Evolutionary conservation across 2,888 invertebrate species (phyloP).

Genomic region (Frankliniella intonsa): DNA sequence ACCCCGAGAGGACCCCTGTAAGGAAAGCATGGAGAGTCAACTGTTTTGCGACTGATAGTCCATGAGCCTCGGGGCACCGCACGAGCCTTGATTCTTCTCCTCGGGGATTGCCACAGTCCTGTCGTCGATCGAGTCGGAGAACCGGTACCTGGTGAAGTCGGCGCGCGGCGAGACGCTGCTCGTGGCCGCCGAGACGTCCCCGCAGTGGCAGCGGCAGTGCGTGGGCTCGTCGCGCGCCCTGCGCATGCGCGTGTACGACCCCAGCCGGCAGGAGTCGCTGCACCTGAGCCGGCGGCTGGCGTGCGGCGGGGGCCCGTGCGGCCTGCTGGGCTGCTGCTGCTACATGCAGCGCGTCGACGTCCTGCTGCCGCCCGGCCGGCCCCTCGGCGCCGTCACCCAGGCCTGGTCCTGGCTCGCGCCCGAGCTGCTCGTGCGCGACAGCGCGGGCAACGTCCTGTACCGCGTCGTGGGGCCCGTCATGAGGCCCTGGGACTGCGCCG

Average conservation of each 20-base stretch:
- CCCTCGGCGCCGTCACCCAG: slow-evolving; percentile 40
- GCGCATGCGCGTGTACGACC: slow-evolving; percentile 50
- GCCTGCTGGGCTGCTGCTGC: slow-evolving; percentile 49
- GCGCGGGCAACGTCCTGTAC: slow-evolving; percentile 44
- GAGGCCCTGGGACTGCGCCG: slow-evolving; percentile 45
- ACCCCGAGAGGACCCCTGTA: too few relatives aligned
- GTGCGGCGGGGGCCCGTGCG: slow-evolving; percentile 41
- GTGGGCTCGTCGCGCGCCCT: slow-evolving; percentile 50
- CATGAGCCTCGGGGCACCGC: too few relatives aligned
- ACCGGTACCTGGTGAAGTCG: slow-evolving; percentile 37
- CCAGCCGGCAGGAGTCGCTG: slow-evolving; percentile 49
- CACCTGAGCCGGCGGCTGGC: slow-evolving; percentile 49
- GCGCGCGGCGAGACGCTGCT: slow-evolving; percentile 37
- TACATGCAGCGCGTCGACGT: slow-evolving; percentile 45
- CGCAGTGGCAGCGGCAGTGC: slow-evolving; percentile 43
- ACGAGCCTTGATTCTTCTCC: not conserved
- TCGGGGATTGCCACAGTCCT: slow-evolving; percentile 34
- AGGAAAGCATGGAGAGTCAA: too few relatives aligned
- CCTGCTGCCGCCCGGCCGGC: slow-evolving; percentile 38
- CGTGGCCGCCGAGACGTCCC: slow-evolving; percentile 36
- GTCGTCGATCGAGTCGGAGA: slow-evolving; percentile 38
- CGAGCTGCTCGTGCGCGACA: slow-evolving; percentile 44
- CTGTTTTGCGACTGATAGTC: too few relatives aligned
- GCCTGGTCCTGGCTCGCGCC: slow-evolving; percentile 43
- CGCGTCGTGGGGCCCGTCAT: slow-evolving; percentile 45